phyloP scores from a whole-genome alignment of 2,113 vertebrate genomes.

The Channa argus region DNA sequence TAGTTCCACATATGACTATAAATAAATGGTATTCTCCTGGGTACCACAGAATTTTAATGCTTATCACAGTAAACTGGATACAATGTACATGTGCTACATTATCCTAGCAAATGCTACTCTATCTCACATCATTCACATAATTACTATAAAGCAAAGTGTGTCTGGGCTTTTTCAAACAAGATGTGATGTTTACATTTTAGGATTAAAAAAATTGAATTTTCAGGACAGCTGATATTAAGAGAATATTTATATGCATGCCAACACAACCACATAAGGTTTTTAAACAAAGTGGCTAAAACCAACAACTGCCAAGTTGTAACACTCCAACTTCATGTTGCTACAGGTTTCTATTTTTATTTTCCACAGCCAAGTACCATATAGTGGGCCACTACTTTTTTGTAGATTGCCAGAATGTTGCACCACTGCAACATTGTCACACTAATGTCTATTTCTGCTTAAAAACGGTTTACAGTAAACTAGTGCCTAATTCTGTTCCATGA shows the following conservation, averaged over 20 bases:
- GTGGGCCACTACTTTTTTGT: constrained; percentile 15
- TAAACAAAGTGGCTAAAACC: constrained; percentile 28
- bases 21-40: constrained; percentile 21
- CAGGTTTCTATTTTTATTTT: constrained; percentile 13
- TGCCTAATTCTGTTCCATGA: constrained; percentile 84
- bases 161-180: constrained; percentile 9
- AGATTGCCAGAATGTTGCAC: constrained; percentile 28
- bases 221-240: constrained; percentile 2
- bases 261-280: constrained; percentile 9
- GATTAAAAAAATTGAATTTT: constrained; percentile 9
- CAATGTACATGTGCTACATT: not conserved
- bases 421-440: constrained; percentile 41
- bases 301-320: constrained; percentile 21
- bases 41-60: constrained; percentile 29
- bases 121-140: not conserved
- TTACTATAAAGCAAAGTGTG: not conserved
- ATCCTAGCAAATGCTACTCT: constrained; percentile 13
- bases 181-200: constrained; percentile 39
- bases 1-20: constrained; percentile 38
- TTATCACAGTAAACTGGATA: constrained; percentile 32
- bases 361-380: constrained; percentile 10
- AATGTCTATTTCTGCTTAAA: constrained; percentile 61
- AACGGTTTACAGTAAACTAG: constrained; percentile 84
- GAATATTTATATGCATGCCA: not conserved
- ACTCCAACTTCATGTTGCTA: constrained; percentile 34